These are phyloP conservation scores for Lophotis ruficrista DNA, from an alignment of 2,113 vertebrate genomes.

Conservation along the genomic window DNA sequence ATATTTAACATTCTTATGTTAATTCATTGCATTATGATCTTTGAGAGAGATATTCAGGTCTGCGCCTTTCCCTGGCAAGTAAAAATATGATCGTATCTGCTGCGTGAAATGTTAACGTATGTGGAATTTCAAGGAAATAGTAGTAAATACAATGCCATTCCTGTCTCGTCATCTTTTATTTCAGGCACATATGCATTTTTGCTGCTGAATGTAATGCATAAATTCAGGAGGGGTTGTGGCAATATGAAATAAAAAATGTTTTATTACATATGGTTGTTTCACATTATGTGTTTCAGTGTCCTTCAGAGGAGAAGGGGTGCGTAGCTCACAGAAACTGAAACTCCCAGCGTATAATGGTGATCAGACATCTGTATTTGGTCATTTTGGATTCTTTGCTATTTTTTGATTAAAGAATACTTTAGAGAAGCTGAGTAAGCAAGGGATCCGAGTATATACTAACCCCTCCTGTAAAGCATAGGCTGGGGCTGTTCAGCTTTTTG, in stretches of 20 bases:
- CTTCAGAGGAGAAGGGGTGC: constrained; percentile 10
- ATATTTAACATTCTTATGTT: background rate
- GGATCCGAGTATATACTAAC: background rate
- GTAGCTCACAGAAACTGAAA: background rate
- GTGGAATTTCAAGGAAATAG: background rate
- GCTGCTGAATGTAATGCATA: constrained; percentile 1
- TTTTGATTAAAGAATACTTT: background rate
- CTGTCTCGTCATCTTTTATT: constrained; percentile 18
- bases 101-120: background rate
- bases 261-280: constrained; percentile 21
- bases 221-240: constrained; percentile 4
- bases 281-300: background rate
- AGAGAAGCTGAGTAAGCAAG: background rate
- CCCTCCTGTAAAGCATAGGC: accelerated
- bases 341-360: background rate
- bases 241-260: constrained; percentile 39
- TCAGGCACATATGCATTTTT: constrained; percentile 10
- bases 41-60: background rate
- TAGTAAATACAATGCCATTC: background rate
- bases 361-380: background rate
- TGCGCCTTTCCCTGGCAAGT: background rate
- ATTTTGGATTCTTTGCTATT: background rate
- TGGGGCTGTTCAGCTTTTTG: background rate
- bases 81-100: background rate
- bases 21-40: background rate